Evolutionary conservation across 2,113 vertebrate genomes (phyloP), one percentile per base, ranked within the genome.

Genomic region (Gallinago media): DNA sequence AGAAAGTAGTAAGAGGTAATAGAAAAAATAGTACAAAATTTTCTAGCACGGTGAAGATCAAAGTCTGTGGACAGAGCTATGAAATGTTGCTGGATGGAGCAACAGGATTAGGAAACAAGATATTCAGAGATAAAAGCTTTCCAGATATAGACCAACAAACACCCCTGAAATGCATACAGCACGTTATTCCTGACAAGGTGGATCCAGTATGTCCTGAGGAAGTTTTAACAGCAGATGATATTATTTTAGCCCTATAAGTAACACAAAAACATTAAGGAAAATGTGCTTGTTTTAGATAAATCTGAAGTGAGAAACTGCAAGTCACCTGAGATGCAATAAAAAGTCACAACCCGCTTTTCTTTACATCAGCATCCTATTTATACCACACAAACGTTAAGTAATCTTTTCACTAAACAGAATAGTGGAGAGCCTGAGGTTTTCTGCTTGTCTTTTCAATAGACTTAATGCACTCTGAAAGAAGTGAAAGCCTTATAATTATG

Each of bases 61-160:
- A 94, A 92, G 94, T 42, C 47, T 87, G 73, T 36, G 91, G 94
- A 91, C 83, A 88, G 68, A 92, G 52, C 83, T 89, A 91, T n/a
- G 36, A 89, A 89, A 89, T 8, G 25, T 46, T 83, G 83, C 66
- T 89, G 80, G 88, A 84, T 54, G 89, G 73, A 89, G 70, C 47
- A 96, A 89, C 61, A 89, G 89, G 88, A 95, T 86, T 91, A 94
- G 76, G 91, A 97, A 92, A 91, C 6, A 42, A 90, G 84, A 78
- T 78, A 77, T 49, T 83, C 84, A 62, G 80, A 94, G 73, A 96
- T 71, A 63, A 77, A 92, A 72, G 77, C 89, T 40, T 93, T 87
- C 83, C 83, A 94, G 68, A 90, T 55, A 67, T 9, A 95, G 85
- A 81, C 81, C 32, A 82, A 85, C 23, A 88, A 87, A 67, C 52